Conservation (phyloP, 2,888 invertebrate genomes). For the Idaea dimidiata region DNA sequence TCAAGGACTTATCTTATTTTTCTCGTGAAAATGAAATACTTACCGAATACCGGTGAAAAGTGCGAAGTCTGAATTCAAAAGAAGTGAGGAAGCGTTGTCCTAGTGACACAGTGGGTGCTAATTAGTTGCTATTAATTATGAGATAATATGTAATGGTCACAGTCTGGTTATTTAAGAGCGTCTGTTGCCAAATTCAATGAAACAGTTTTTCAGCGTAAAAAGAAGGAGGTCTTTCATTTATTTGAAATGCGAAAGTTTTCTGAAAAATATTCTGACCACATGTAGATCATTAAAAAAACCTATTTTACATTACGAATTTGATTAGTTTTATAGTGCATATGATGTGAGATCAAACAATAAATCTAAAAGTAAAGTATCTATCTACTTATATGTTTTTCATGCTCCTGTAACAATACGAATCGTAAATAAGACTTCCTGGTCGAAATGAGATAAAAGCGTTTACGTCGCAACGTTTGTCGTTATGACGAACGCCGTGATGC, state of each 20-base stretch:
- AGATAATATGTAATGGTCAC: constrained; percentile 1
- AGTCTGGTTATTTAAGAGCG: neutral
- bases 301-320: too few species aligned
- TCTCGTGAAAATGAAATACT: constrained; percentile 26
- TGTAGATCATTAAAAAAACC: too few species aligned
- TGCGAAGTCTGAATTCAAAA: constrained; percentile 22
- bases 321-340: too few species aligned
- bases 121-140: constrained; percentile 1
- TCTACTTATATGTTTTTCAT: neutral
- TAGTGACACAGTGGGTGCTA: constrained; percentile 35
- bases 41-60: constrained; percentile 10
- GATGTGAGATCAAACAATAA: neutral
- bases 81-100: constrained; percentile 30
- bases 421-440: constrained; percentile 58
- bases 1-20: constrained; percentile 48
- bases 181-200: neutral
- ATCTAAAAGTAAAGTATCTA: neutral
- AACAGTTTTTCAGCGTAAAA: neutral
- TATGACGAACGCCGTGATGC: constrained; percentile 31
- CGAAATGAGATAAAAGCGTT: constrained; percentile 54
- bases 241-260: neutral
- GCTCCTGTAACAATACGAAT: constrained; percentile 12
- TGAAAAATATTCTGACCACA: too few species aligned
- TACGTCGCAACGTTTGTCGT: constrained; percentile 39
- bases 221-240: neutral